A percentile compares a stretch with the other conserved stretches of the same genome.
phyloP scores from a whole-genome alignment of 2,888 invertebrate species.

The Lycia hirtaria region DNA sequence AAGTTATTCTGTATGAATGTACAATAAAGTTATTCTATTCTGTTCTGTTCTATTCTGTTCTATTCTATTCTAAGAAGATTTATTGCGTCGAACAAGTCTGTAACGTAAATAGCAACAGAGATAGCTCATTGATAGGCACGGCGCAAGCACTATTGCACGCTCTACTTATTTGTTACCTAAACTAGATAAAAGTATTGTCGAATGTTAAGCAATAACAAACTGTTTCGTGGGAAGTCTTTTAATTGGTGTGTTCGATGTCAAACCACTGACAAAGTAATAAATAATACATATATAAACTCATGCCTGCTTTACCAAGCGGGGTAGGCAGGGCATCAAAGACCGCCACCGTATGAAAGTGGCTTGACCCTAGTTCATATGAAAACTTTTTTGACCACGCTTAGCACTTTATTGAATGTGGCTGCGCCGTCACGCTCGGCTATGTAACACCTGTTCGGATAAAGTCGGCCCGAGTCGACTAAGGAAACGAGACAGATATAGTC shows the following conservation, averaged over 20 bases:
- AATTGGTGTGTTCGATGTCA: not conserved
- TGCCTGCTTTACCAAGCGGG: not conserved
- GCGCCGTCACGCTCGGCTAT: too few relatives aligned
- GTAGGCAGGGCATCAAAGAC: too few relatives aligned
- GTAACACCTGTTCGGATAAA: too few relatives aligned
- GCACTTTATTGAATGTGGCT: too few relatives aligned
- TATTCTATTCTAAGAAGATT: not conserved
- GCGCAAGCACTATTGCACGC: constrained; percentile 46
- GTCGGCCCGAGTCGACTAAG: too few relatives aligned
- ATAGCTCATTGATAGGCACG: constrained; percentile 19
- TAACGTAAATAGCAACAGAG: constrained; percentile 13
- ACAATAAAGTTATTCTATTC: too few relatives aligned
- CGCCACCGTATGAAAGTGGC: too few relatives aligned
- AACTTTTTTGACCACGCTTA: too few relatives aligned
- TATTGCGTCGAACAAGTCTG: not conserved
- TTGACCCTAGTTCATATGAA: too few relatives aligned
- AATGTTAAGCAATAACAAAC: constrained; percentile 28
- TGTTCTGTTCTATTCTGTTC: too few relatives aligned
- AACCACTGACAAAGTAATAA: not conserved
- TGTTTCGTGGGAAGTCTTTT: constrained; percentile 12
- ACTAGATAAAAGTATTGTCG: constrained; percentile 26
- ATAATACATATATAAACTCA: not conserved
- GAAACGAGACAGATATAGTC: too few relatives aligned
- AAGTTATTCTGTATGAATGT: not conserved
- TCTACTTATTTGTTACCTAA: constrained; percentile 53